Evolutionary conservation across 2,888 invertebrate species (phyloP).

Genomic region (Diploptera punctata): DNA sequence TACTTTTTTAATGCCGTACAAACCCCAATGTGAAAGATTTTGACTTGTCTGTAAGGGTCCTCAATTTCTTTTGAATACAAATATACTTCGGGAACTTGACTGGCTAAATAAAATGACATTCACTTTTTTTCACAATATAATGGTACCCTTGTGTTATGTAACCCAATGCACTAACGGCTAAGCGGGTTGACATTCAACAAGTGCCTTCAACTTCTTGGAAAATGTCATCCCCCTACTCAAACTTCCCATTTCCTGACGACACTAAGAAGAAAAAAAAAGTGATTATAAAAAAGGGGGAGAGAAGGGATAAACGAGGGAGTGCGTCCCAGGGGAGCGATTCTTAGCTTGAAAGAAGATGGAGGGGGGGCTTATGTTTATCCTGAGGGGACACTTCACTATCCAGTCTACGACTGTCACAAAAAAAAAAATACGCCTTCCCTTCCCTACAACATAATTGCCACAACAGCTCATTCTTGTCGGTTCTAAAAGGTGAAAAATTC

Average conservation of each 20-base stretch:
- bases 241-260: constrained; percentile 10
- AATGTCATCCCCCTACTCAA: constrained; percentile 38
- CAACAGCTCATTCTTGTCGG: background rate
- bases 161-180: constrained; percentile 19
- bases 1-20: too few species aligned
- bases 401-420: constrained; percentile 3
- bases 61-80: too few species aligned
- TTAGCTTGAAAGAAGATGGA: constrained; percentile 17
- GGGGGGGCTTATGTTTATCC: constrained; percentile 13
- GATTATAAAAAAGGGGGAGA: constrained; percentile 38
- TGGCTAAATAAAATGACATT: too few species aligned
- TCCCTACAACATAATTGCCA: background rate
- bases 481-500: constrained; percentile 8
- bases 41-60: too few species aligned
- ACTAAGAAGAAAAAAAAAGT: constrained; percentile 27
- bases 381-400: constrained; percentile 36
- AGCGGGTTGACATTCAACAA: constrained; percentile 41
- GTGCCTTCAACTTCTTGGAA: constrained; percentile 28
- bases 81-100: too few species aligned
- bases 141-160: constrained; percentile 23
- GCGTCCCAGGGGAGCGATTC: constrained; percentile 37
- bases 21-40: too few species aligned
- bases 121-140: background rate
- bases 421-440: background rate
- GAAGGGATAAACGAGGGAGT: constrained; percentile 37